Conservation (phyloP, 1,140 invertebrate genomes). For the Argopecten irradians region DNA sequence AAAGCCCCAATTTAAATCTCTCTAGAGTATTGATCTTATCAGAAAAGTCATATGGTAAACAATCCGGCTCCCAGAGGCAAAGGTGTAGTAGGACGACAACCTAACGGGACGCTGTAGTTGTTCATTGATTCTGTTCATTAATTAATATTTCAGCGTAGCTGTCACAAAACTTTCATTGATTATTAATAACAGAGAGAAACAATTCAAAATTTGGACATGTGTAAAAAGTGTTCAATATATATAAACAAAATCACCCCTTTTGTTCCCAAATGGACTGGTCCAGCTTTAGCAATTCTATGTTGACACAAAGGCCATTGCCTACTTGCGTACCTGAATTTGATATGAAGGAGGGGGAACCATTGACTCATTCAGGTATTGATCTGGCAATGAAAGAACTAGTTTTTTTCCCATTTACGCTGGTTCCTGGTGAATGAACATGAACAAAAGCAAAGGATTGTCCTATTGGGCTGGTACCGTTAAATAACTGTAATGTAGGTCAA, state of each 20-base stretch:
- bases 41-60: slow-evolving; percentile 10
- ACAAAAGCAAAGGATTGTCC: background rate
- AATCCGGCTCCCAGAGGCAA: background rate
- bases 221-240: background rate
- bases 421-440: slow-evolving; percentile 8
- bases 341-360: background rate
- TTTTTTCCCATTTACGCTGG: slow-evolving; percentile 14
- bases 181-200: background rate
- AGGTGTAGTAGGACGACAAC: background rate
- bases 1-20: slow-evolving; percentile 16
- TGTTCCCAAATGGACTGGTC: background rate
- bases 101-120: background rate
- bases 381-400: background rate
- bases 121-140: background rate
- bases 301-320: background rate
- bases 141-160: background rate
- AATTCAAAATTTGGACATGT: background rate
- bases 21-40: background rate
- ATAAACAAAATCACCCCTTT: background rate
- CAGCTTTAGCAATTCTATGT: background rate
- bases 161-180: background rate
- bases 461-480: slow-evolving; percentile 15
- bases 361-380: slow-evolving; percentile 2
- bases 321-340: background rate
- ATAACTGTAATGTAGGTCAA: background rate